Evolutionary conservation across 1,140 invertebrate species (phyloP), one percentile per base, ranked within the genome.

Genomic region (Drosophila micromelanica): DNA sequence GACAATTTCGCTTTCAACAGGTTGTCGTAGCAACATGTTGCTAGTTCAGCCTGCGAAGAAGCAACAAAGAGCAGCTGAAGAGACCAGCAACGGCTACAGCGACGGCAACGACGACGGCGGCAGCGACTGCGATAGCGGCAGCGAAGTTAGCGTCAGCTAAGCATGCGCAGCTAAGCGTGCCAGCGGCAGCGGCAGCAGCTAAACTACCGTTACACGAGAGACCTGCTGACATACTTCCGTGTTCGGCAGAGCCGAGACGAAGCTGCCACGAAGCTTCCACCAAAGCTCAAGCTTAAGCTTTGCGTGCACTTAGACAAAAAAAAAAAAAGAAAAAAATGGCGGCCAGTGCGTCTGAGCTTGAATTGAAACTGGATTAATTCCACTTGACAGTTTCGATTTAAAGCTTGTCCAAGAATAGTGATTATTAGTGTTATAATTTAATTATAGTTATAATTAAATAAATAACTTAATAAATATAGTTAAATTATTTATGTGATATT

Each of bases 211-310:
- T 91, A 91, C 59, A 76, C 78, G 72, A 91, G 89, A 91, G 91
- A 91, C 91, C 91, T 91, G 91, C 91, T 91, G 90, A 91, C 91
- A 91, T 85, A 91, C 91, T 91, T 91, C 90, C 91, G 90, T 78
- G 90, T 77, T 91, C 89, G 76, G 82, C 80, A 77, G 72, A 68
- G 65, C 78, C 62, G 64, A 78, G 73, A 49, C 61, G 61, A 59
- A 62, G 65, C 48, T 17, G 20, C 49, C 56, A 40, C 45, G 46
- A 59, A 56, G 61, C 51, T 48, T 37, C 67, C 12, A 51, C 23
- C 42, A 46, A 43, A 64, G 51, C 49, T 64, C 59, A 69, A 71
- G 37, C 72, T 59, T 13, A 70, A 62, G 45, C 71, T 30, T 52
- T 55, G 37, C 51, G 49, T 57, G 51, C 72, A 70, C 57, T 57